These are phyloP conservation scores for Pteronura brasiliensis DNA, from an alignment of 2,113 vertebrate species.

Conservation along the genomic window DNA sequence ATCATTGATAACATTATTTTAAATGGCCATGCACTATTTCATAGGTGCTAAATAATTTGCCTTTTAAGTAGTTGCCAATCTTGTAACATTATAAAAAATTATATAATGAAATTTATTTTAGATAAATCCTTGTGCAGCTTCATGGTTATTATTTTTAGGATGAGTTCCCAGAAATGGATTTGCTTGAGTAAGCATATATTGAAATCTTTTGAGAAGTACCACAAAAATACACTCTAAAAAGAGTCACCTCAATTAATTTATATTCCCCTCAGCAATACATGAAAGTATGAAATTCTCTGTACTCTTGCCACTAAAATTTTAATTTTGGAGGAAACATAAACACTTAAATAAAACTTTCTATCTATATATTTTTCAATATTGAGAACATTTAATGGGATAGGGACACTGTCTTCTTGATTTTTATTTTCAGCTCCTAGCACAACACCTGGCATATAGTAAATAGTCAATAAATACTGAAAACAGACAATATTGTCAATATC, in stretches of 20 bases:
- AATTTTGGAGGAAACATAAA: constrained; percentile 27
- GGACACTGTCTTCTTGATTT: background rate
- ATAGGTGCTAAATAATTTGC: background rate
- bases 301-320: constrained; percentile 42
- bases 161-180: constrained; percentile 40
- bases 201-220: constrained; percentile 30
- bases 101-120: background rate
- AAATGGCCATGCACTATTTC: background rate
- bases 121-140: background rate
- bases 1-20: background rate
- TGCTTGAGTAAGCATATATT: constrained; percentile 23
- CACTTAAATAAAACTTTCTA: constrained; percentile 11
- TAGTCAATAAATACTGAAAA: background rate
- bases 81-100: constrained; percentile 31
- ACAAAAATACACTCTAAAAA: background rate
- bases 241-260: background rate
- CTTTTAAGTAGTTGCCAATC: constrained; percentile 31
- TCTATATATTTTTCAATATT: background rate
- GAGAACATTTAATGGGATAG: background rate
- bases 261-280: background rate
- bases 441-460: background rate
- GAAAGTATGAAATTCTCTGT: background rate
- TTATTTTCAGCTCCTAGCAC: background rate
- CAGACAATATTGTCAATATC: background rate
- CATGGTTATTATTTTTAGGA: background rate